Percentiles rank a stretch among this genome's conserved stretches.
Conservation (phyloP, 2,888 invertebrate genomes). For the Koerneria pararmatus region DNA sequence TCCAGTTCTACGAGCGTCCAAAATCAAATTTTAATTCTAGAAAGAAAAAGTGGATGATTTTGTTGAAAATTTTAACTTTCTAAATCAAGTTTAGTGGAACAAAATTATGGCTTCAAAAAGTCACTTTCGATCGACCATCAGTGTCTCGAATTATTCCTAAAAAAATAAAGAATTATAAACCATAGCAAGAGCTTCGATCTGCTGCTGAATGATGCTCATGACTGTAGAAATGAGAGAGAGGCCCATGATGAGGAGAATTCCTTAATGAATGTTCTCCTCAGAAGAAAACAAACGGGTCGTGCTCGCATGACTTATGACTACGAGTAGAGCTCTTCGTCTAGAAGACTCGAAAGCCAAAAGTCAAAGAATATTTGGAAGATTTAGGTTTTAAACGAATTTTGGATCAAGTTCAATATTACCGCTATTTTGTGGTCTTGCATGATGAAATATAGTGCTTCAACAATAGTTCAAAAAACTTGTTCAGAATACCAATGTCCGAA, state of each 20-base stretch:
- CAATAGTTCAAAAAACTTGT: neutral
- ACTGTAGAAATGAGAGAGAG: constrained; percentile 55
- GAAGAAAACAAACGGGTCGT: neutral
- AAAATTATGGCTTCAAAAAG: neutral
- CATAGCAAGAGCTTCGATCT: constrained; percentile 51
- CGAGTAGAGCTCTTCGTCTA: neutral
- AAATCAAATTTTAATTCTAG: too few species aligned
- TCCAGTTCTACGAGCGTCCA: too few species aligned
- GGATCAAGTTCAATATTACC: neutral
- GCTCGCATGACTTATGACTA: neutral
- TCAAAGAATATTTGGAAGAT: neutral
- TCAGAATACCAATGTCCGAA: neutral
- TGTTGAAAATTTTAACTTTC: neutral
- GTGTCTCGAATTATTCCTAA: too few species aligned
- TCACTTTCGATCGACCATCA: too few species aligned
- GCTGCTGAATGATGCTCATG: constrained; percentile 54
- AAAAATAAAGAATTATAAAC: too few species aligned
- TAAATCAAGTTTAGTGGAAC: neutral
- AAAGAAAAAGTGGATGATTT: too few species aligned
- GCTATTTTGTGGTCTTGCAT: neutral
- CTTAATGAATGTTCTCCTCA: constrained; percentile 9
- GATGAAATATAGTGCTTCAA: neutral
- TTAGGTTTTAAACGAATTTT: neutral
- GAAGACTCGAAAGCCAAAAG: neutral
- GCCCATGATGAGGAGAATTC: constrained; percentile 48